phyloP scores from a whole-genome alignment of 2,113 vertebrate genomes.

The Climacteris rufus region DNA sequence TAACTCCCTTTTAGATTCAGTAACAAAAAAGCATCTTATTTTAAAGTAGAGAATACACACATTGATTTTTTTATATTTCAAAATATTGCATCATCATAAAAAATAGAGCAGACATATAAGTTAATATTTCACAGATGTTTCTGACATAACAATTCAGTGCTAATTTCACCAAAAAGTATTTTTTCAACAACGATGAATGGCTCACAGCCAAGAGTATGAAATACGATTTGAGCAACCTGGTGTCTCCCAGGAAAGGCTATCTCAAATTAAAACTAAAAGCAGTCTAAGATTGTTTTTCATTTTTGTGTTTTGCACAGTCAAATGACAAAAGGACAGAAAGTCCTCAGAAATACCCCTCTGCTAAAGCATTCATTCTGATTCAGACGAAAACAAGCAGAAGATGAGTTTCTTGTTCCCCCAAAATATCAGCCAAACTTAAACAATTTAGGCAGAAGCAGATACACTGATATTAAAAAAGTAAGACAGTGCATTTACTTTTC shows the following conservation, averaged over 20 bases:
- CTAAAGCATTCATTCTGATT: background rate
- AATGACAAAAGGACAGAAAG: background rate
- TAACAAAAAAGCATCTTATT: background rate
- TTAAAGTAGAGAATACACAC: background rate
- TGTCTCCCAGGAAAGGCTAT: background rate
- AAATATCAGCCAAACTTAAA: background rate
- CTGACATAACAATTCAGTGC: background rate
- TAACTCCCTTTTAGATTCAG: background rate
- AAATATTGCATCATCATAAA: background rate
- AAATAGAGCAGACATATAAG: background rate
- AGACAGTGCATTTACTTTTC: background rate
- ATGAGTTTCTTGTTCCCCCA: background rate
- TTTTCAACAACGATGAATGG: background rate
- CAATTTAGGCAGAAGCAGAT: background rate
- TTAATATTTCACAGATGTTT: background rate
- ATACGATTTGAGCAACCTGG: background rate
- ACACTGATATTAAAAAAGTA: background rate
- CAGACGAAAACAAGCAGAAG: background rate
- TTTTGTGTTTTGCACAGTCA: background rate
- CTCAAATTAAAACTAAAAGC: background rate
- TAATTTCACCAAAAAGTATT: background rate
- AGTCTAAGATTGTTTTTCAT: background rate
- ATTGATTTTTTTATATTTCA: background rate
- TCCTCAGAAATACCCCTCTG: background rate
- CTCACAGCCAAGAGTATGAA: background rate